phyloP scores from a whole-genome alignment of 2,797 vertebrate genomes.

The Lepilemur ruficaudatus region DNA sequence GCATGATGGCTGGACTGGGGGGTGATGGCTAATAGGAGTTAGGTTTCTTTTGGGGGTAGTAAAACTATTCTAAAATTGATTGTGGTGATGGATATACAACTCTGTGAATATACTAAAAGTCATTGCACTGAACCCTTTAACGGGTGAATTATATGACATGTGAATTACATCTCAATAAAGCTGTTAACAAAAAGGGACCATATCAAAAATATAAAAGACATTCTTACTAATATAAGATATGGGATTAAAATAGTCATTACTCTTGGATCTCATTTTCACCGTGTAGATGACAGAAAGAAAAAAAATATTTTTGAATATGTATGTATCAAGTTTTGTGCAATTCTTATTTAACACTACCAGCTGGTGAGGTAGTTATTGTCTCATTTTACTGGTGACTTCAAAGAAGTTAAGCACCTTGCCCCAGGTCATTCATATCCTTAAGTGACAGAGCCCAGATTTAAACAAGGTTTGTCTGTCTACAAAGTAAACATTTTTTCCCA shows the following conservation, averaged over 20 bases:
- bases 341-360: not conserved
- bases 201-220: constrained; percentile 10
- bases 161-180: not conserved
- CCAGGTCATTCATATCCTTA: not conserved
- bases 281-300: not conserved
- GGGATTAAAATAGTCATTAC: not conserved
- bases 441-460: constrained; percentile 28
- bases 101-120: not conserved
- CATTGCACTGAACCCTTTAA: not conserved
- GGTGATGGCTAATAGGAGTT: not conserved
- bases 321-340: not conserved
- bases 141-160: not conserved
- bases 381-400: not conserved
- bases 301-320: not conserved
- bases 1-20: not conserved
- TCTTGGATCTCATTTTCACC: constrained; percentile 8
- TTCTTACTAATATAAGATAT: not conserved
- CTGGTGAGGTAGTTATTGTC: not conserved
- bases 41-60: not conserved
- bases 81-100: not conserved
- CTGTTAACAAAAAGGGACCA: not conserved
- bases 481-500: constrained; percentile 32
- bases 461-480: not conserved
- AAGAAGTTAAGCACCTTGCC: not conserved
- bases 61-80: not conserved